Base-by-base conservation (phyloP, 2,888 invertebrate species). In the Ectemnius lituratus region DNA sequence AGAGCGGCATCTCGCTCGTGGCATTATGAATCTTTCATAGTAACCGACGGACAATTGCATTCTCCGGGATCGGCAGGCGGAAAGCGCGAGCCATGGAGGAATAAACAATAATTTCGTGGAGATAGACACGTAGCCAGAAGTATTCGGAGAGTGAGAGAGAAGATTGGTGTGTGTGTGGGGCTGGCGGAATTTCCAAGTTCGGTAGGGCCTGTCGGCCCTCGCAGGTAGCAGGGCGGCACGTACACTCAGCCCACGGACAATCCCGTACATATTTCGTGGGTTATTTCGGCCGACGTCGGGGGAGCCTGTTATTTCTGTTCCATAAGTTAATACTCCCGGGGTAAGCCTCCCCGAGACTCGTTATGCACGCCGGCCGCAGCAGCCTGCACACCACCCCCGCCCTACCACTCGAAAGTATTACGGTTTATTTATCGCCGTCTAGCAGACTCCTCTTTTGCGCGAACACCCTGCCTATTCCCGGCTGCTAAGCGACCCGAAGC, bases 241-340 rank as follows among this genome's bases (percentile, higher is more conserved):
- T 66, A 79, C 67, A 37, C 37, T 5, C 37, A 37, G 37, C 79
- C 63, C 67, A 62, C 63, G 66, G 75, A 84, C 80, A 83, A 82
- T 84, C 76, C 75, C 65, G 67, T 78, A 37, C 37, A 37, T 37
- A 79, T 79, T 83, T 74, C 77, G 73, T 73, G 75, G 79, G 85
- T 86, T 88, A 88, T 88, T 88, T 87, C 78, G 73, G 82, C 83
- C 79, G 77, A 76, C 79, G 67, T 67, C 60, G 74, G 79, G 78
- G 77, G 73, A 69, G 75, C 77, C 84, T 83, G 88, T 86, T 88
- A 86, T 88, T 88, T 88, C 85, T 84, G 86, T 84, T 83, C 84
- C 80, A 82, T 83, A 84, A 84, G 84, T 86, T 87, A 85, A 82
- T 85, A 84, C 83, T 72, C 76, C 28, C 70, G 62, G 62, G 27